Evolutionary conservation across 2,888 invertebrate genomes (phyloP), one percentile per base, ranked within the genome.

Genomic region (Coelinius sp.): DNA sequence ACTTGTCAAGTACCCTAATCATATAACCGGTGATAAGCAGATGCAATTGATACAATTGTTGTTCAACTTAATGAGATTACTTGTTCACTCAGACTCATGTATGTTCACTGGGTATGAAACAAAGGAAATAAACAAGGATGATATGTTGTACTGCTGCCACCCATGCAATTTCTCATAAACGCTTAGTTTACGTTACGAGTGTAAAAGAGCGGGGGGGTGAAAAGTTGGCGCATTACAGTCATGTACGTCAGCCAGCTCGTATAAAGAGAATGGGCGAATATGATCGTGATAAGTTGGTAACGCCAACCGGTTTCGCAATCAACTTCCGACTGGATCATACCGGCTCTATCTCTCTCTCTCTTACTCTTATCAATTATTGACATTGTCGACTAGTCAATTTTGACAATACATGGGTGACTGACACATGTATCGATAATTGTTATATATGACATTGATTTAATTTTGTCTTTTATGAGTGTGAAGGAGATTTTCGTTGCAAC

Each of bases 231-330:
- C 31, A 8, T 49, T 31, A 20, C 31, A 59, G 59, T 27, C 31
- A 8, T 35, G 59, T 59, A 59, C 35, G 35, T 59, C 59, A 56
- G 25, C 7, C 14, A 31, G 31, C 1, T 56, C 56, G 56, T 56
- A 56, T 31, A 59, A 53, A 59, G 59, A 59, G 59, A 59, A 59
- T 41, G 24, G 38, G 20, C 62, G 35, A 62, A 41, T n/a, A n/a
- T 62, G 62, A 63, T 63, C 41, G 62, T 68, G 68, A 62, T 68
- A 68, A 68, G 27, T 68, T 41, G 68, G 56, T 44, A 68, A 67
- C 35, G 35, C 59, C 67, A 68, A 68, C 68, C 68, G 62, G 68
- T 68, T 68, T 27, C 17, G 22, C 53, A 67, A 52, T 53, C 24
- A 67, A 67, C 52, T 67, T 67, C 67, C 67, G 52, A 53, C 20